phyloP scores from a whole-genome alignment of 1,140 invertebrate genomes.

The Bursaphelenchus mucronatus region DNA sequence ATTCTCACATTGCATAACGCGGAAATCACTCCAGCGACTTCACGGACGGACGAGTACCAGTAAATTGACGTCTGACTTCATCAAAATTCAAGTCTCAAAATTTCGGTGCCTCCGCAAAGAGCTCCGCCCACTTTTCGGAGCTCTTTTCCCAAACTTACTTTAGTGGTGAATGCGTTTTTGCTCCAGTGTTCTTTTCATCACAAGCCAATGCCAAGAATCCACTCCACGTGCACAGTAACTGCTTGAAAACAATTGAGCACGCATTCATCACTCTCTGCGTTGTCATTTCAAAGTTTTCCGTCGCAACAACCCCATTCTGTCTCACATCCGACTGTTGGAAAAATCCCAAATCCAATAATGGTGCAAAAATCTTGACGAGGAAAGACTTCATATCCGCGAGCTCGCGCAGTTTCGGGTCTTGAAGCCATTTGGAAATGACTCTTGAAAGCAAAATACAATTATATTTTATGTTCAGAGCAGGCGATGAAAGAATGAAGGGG shows the following conservation, averaged over 20 bases:
- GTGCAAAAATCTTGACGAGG: conserved; percentile 29
- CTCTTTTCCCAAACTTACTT: conserved; percentile 5
- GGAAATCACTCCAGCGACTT: too few relatives aligned
- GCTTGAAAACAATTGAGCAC: conserved; percentile 17
- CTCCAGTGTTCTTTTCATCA: conserved; percentile 3
- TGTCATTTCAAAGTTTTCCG: conserved; percentile 5
- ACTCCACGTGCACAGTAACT: conserved; percentile 36
- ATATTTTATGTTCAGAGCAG: conserved; percentile 16
- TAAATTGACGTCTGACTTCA: too few relatives aligned
- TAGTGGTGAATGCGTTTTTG: conserved; percentile 25
- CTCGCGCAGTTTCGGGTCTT: conserved; percentile 28
- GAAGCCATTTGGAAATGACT: conserved; percentile 29
- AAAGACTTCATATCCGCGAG: conserved; percentile 26
- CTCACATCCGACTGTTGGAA: conserved; percentile 28
- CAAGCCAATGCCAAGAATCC: conserved; percentile 29
- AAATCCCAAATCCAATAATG: conserved; percentile 34
- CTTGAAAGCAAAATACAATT: conserved; percentile 6
- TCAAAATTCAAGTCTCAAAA: too few relatives aligned
- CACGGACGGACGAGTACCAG: too few relatives aligned
- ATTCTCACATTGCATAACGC: too few relatives aligned
- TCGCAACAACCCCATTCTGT: conserved; percentile 1
- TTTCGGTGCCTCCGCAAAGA: too few relatives aligned
- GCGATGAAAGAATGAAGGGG: conserved; percentile 3
- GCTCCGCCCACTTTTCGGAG: not conserved
- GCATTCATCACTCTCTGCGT: conserved; percentile 22